phyloP scores from a whole-genome alignment of 2,797 vertebrate genomes.

The Sciurus vulgaris region DNA sequence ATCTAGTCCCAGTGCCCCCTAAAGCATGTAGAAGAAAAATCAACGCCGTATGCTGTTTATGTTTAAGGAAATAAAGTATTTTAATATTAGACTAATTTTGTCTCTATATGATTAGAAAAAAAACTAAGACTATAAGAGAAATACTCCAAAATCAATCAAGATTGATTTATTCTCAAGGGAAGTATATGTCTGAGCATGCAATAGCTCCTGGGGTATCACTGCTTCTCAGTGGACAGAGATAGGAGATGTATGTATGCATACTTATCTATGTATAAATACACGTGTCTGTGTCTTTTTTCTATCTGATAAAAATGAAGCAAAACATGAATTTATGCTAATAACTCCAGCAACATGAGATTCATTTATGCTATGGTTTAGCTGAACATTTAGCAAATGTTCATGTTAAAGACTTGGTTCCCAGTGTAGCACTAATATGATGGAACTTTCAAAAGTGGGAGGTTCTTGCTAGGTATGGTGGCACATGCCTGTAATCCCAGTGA shows the following conservation, averaged over 20 bases:
- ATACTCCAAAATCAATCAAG: conserved; percentile 3
- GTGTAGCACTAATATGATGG: background rate
- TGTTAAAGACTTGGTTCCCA: background rate
- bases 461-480: too few relatives aligned
- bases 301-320: background rate
- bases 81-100: background rate
- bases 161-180: background rate
- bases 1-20: background rate
- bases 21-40: conserved; percentile 20
- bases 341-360: background rate
- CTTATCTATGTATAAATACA: background rate
- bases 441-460: background rate
- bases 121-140: background rate
- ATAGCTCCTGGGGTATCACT: background rate
- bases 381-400: background rate
- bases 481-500: too few relatives aligned
- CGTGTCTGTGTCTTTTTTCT: background rate
- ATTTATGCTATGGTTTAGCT: background rate
- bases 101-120: background rate
- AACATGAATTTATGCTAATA: background rate
- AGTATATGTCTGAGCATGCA: background rate
- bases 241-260: background rate
- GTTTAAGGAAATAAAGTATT: background rate
- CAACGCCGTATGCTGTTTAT: background rate
- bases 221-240: background rate